Base-by-base conservation (phyloP, 2,888 invertebrate genomes). In the Melitaea athalia region DNA sequence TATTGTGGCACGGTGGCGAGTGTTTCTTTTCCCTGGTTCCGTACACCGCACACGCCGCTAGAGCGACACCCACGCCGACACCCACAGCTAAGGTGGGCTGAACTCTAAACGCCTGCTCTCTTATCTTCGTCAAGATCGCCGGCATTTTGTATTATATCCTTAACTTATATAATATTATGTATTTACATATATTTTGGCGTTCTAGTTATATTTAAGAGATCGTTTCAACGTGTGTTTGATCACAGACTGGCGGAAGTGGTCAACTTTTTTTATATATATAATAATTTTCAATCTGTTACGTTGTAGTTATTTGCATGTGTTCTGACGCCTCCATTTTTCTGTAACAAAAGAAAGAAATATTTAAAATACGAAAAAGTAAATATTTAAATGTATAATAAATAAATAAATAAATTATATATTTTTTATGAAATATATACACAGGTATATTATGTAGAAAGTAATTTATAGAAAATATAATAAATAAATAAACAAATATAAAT, bases 51-150 rank as follows among this genome's bases (percentile, higher is more conserved):
- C 91, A 91, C 1, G 91, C 91, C 0, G 91, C 92, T 5, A 93
- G 43, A 0, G 92, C 89, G n/a, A 91, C 91, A 3, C 91, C 93
- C 50, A 92, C 83, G 0, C 92, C 92, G 0, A 92, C 87, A 0
- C 92, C 92, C 17, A 93, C 74, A 0, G 92, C 91, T 60, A 92
- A 78, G 52, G 88, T 85, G 5, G 88, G 91, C 78, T 89, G 80
- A 0, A 92, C 92, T 76, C 91, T 80, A 73, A 87, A 89, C 75
- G 92, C 92, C 76, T 81, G 82, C 79, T 92, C 93, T 55, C 91
- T 78, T 6, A 93, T 86, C 81, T 93, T 93, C 31, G 92, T 83
- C 74, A 93, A 76, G 71, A 93, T 91, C 31, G 93, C 92, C 69
- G 93, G 93, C 93, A 93, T 93, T 78, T 81, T 85, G 63, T 62